phyloP scores from a whole-genome alignment of 1,140 invertebrate species.

The Pseudomyrmex pallidus region DNA sequence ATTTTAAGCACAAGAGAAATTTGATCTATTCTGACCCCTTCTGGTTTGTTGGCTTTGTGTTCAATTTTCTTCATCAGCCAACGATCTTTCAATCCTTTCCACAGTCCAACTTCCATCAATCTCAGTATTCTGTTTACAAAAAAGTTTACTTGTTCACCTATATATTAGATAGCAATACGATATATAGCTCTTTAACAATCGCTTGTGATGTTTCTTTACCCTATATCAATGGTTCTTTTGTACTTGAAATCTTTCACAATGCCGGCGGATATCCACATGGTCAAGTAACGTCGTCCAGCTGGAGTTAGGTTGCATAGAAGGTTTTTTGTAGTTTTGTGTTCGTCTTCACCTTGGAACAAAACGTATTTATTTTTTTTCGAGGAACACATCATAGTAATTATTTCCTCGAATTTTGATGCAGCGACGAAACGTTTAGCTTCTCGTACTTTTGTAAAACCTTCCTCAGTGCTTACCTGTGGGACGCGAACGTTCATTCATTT shows the following conservation, averaged over 20 bases:
- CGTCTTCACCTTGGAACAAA: slow-evolving; percentile 41
- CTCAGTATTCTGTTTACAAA: slow-evolving; percentile 62
- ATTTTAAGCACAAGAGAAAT: slow-evolving; percentile 63
- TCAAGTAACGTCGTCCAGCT: not conserved
- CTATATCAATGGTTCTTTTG: slow-evolving; percentile 64
- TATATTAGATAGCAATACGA: not conserved
- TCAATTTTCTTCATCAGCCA: slow-evolving; percentile 49
- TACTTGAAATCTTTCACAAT: slow-evolving; percentile 58
- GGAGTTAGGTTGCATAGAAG: slow-evolving; percentile 51
- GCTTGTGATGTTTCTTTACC: slow-evolving; percentile 44
- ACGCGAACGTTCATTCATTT: not conserved
- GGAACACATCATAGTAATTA: slow-evolving; percentile 57
- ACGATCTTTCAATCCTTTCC: slow-evolving; percentile 42
- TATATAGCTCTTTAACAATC: not conserved
- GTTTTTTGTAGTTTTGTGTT: slow-evolving; percentile 12
- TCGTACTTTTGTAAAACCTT: not conserved
- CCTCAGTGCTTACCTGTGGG: not conserved
- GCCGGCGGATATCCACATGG: slow-evolving; percentile 47
- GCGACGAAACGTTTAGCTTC: not conserved
- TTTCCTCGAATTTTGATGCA: not conserved
- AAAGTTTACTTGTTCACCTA: not conserved
- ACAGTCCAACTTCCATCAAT: slow-evolving; percentile 69
- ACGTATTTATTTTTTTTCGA: not conserved
- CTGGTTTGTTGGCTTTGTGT: not conserved
- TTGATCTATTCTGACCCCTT: slow-evolving; percentile 66